Base-by-base conservation (phyloP, 2,113 vertebrate genomes). In the Ptilorrhoa leucosticta region DNA sequence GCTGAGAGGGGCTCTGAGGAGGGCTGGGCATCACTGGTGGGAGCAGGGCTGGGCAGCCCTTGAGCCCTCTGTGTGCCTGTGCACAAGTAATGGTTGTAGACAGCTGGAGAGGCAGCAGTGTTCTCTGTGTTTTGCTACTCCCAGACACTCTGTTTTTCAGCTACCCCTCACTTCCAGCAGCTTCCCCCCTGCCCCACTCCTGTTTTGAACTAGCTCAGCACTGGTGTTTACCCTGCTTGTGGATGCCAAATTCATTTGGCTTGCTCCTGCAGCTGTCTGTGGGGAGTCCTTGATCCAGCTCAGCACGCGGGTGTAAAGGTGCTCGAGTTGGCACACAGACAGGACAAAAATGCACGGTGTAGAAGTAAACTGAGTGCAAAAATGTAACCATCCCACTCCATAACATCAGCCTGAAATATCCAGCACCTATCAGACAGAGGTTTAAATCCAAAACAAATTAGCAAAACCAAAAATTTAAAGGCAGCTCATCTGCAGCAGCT, bases 301-400 rank as follows among this genome's bases (percentile, higher is more conserved):
- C 68, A 28, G 26, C 0, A 0, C 33, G 35, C 1, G 0, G 33
- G 5, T 69, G 30, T 60, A 50, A 54, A 79, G 83, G 83, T 68
- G 63, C 68, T 69, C 19, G 0, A 0, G 2, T 24, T 80, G 63
- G 66, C 11, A 6, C 2, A 1, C 10, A 27, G 35, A 26, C 30
- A 44, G 48, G 40, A 56, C n/a, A 40, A 20, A 70, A 76, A 57
- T 20, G 8, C 5, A 4, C 35, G 47, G 21, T 5, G 1, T 19
- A 23, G 24, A 54, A 68, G 47, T 26, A 44, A 58, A 40, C 19
- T 51, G 30, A 9, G 33, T 37, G 53, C 86, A 63, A 39, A 58
- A 84, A 33, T 73, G 28, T 48, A 57, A n/a, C 33, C 33, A 15
- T 89, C 42, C 40, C 61, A 4, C 37, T 93, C 60, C n/a, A 7